Conservation (phyloP, 2,797 vertebrate species). For the Anomalospiza imberbis region DNA sequence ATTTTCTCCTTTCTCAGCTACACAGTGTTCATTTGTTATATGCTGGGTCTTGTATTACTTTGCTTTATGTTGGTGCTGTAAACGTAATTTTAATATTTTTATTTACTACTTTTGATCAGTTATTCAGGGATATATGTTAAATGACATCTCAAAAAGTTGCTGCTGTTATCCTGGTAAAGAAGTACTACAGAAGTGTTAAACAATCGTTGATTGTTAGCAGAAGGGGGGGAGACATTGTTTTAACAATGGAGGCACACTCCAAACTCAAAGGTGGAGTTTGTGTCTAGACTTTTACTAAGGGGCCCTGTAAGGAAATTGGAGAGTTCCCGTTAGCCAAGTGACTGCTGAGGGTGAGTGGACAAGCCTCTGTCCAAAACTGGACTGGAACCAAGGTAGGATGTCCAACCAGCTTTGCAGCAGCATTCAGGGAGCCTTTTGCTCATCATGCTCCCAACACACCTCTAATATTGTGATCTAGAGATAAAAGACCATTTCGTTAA, state of each 20-base stretch:
- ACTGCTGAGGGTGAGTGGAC: not conserved
- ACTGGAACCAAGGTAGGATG: not conserved
- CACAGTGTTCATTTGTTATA: not conserved
- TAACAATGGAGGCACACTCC: not conserved
- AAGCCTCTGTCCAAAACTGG: not conserved
- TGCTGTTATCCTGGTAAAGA: not conserved
- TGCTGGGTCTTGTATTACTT: not conserved
- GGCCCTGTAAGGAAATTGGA: not conserved
- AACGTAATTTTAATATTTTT: conserved; percentile 29
- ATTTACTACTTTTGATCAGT: not conserved
- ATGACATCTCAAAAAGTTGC: not conserved
- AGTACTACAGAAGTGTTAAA: not conserved
- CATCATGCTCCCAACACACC: not conserved
- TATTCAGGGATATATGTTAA: not conserved
- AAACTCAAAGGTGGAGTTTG: not conserved
- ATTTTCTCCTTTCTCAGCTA: not conserved
- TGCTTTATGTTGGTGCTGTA: not conserved
- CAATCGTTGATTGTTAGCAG: not conserved
- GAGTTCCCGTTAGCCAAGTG: not conserved
- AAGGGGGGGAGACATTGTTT: not conserved
- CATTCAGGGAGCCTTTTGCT: not conserved
- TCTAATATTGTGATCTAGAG: not conserved
- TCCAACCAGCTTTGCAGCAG: not conserved
- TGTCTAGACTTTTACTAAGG: not conserved
- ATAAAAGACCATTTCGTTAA: not conserved